Percentiles rank a stretch among this genome's conserved stretches.
phyloP scores from a whole-genome alignment of 2,797 vertebrate species.

The Limnodromus scolopaceus region DNA sequence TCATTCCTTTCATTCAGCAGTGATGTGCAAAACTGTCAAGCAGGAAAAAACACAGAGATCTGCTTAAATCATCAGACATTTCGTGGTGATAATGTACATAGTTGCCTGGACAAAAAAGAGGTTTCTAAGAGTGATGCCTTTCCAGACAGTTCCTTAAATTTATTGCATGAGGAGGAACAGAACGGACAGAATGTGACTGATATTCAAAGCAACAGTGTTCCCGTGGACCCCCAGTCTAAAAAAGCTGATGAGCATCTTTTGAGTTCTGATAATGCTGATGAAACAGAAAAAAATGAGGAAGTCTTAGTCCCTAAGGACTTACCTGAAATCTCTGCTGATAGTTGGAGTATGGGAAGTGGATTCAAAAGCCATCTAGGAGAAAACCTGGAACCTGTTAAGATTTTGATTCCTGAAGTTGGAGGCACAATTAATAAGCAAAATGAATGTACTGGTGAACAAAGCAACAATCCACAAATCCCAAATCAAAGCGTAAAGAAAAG shows the following conservation, averaged over 20 bases:
- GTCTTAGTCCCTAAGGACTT: not conserved
- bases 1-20: slow-evolving; percentile 58
- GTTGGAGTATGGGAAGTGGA: slow-evolving; percentile 88
- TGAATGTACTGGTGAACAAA: not conserved
- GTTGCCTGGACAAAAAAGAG: slow-evolving; percentile 28
- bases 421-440: not conserved
- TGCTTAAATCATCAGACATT: slow-evolving; percentile 64
- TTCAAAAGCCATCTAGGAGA: slow-evolving; percentile 78
- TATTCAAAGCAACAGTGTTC: slow-evolving; percentile 47
- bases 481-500: slow-evolving; percentile 66
- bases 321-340: slow-evolving; percentile 79
- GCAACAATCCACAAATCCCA: slow-evolving; percentile 7
- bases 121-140: slow-evolving; percentile 22
- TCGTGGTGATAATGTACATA: slow-evolving; percentile 32
- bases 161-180: slow-evolving; percentile 76
- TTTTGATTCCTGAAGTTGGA: slow-evolving; percentile 75
- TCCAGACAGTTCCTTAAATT: slow-evolving; percentile 36
- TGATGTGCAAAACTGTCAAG: slow-evolving; percentile 51
- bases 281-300: not conserved
- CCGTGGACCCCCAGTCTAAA: not conserved
- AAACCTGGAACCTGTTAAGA: slow-evolving; percentile 84
- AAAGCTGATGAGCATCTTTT: not conserved
- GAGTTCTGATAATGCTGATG: not conserved
- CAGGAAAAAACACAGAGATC: slow-evolving; percentile 53
- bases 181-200: slow-evolving; percentile 64